Conservation (phyloP, 2,113 vertebrate species). For the Istiophorus platypterus region DNA sequence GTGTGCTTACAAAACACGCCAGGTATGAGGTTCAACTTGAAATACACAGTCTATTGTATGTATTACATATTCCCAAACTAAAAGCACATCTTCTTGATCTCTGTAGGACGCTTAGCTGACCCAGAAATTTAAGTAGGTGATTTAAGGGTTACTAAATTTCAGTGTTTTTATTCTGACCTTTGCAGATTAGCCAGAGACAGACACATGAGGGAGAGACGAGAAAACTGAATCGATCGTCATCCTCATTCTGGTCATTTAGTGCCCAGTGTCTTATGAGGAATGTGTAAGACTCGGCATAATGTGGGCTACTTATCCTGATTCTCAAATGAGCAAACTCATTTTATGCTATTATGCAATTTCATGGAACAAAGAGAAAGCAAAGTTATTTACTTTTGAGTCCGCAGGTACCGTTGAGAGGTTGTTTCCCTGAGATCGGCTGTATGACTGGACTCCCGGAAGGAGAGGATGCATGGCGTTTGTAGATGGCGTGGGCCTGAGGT, state of each 20-base stretch:
- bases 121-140: slow-evolving; percentile 36
- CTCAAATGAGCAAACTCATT: neutral
- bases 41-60: neutral
- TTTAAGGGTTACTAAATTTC: neutral
- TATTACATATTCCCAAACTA: neutral
- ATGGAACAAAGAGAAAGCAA: neutral
- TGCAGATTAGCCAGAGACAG: neutral
- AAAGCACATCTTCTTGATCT: neutral
- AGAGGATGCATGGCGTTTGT: slow-evolving; percentile 83
- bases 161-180: slow-evolving; percentile 1
- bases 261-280: neutral
- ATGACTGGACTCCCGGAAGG: slow-evolving; percentile 13
- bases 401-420: slow-evolving; percentile 66
- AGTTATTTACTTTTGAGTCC: slow-evolving; percentile 80
- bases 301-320: neutral
- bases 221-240: neutral
- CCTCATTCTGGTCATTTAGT: neutral
- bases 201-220: neutral
- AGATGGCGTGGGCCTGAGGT: slow-evolving; percentile 90
- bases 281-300: neutral
- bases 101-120: neutral
- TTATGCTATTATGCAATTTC: neutral
- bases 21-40: slow-evolving; percentile 5
- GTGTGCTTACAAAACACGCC: neutral
- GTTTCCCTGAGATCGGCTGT: slow-evolving; percentile 66